Evolutionary conservation across 2,113 vertebrate genomes (phyloP), one percentile per base, ranked within the genome.

Genomic region (Montifringilla adamsi): DNA sequence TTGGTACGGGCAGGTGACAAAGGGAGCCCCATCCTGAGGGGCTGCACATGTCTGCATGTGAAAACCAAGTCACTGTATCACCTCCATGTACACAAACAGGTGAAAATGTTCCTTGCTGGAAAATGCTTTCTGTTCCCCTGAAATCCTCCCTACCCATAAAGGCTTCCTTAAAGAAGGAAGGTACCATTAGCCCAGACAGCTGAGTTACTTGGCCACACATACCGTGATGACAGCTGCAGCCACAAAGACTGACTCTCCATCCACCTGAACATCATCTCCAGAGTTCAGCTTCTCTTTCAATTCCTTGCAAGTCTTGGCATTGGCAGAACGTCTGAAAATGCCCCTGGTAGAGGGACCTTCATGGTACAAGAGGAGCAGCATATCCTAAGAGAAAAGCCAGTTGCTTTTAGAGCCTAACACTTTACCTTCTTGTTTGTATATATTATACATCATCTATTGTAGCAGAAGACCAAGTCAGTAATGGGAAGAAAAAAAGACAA

Each of bases 321-420:
- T 98, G 58, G 98, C 98, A 28, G 98, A 98, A 35, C 98, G 98
- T 69, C 98, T 97, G 95, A 98, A 98, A 93, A 98, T 98, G 47
- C 98, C 98, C 43, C 90, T 96, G 2, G 98, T 98, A 53, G 97
- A 96, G 22, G 98, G 98, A 37, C 98, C 98, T 83, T 98, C 96
- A 2, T 97, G 96, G 89, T 98, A 98, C 43, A 98, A 94, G 47
- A 98, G 91, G 21, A 97, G 95, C 44, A 98, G 97, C 96, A 98
- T 97, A 76, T 98, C 98, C 98, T 98, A 47, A 43, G 50, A 78
- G 44, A 84, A 88, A 96, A 47, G 7, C 19, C 82, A 84, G 31
- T 15, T 55, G 33, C 16, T 87, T 79, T 41, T 41, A 75, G 13
- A 89, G 28, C 37, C 50, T 28, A 53, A 67, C 21, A 35, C n/a